Evolutionary conservation across 64 coral and sea anemone species (phyloP).

Genomic region (Montipora capricornis): DNA sequence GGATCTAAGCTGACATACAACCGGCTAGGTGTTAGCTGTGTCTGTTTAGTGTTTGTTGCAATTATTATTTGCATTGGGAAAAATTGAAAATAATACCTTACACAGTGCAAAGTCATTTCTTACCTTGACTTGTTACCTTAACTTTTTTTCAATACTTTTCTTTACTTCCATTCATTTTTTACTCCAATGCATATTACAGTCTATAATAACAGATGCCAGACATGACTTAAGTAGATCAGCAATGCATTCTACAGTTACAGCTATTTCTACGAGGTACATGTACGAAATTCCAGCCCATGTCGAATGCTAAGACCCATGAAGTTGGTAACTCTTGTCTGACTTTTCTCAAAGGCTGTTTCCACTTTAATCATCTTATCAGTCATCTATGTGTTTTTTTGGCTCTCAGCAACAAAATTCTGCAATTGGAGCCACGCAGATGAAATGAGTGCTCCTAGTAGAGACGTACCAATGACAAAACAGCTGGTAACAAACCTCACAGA

Average conservation of each 20-base stretch:
- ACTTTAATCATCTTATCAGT: background rate
- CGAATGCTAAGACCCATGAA: background rate
- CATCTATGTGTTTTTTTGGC: background rate
- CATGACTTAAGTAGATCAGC: background rate
- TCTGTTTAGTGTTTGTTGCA: no score
- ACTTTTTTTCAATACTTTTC: no score
- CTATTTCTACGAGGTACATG: background rate
- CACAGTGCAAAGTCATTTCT: no score
- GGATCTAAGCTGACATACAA: no score
- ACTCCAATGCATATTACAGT: background rate
- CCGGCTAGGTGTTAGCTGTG: no score
- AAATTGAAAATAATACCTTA: no score
- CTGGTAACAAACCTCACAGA: background rate
- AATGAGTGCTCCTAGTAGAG: background rate
- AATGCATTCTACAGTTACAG: background rate
- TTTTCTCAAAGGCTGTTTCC: background rate
- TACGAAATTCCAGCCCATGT: background rate
- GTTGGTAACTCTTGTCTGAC: constrained; percentile 1
- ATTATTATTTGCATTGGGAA: no score
- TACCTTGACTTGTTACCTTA: no score
- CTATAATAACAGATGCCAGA: constrained; percentile 20
- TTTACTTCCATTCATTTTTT: no score
- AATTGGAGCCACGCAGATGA: no score
- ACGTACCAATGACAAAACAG: background rate
- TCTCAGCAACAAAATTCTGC: no score